Evolutionary conservation across 1,140 invertebrate species (phyloP), one percentile per base, ranked within the genome.

Genomic region (Agrilus planipennis): DNA sequence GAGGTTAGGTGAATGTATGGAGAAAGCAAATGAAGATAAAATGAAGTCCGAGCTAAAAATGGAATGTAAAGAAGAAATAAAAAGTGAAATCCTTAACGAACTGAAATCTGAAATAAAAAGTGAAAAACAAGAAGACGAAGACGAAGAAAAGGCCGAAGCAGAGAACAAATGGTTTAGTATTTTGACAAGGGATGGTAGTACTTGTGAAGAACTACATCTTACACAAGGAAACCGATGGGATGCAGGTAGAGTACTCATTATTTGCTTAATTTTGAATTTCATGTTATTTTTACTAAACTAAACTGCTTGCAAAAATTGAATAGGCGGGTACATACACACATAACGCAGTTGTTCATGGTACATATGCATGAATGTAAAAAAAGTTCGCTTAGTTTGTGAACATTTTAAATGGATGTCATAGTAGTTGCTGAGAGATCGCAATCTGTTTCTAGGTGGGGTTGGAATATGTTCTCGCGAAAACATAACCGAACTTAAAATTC

Each of bases 151-250:
- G 19, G 22, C 17, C 9, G 53, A 60, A 34, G 25, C 38, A 12
- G 57, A 60, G 37, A 45, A 49, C 21, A 70, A 71, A 30, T 77
- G 75, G 74, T 80, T 80, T 49, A 77, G 70, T 51, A 67, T 80
- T 37, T 54, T 79, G 31, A 70, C 73, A 12, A 64, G 70, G 47
- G 69, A 75, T 41, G 67, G 49, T n/a, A 32, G 34, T 9, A 53
- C 74, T 7, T 80, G 77, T 64, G 74, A 77, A 32, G 57, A 52
- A 25, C 46, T 61, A 23, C 41, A 58, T 42, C 39, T 61, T 23
- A 58, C 57, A 7, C 46, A 55, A 9, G 58, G 57, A 4, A 60
- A 56, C 41, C 49, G 49, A 20, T 61, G 58, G 56, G 58, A 58
- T 29, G 55, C 50, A 11, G 52, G 49, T n/a, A n/a, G n/a, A n/a